phyloP scores from a whole-genome alignment of 2,888 invertebrate species.

The Rhogogaster chlorosoma region DNA sequence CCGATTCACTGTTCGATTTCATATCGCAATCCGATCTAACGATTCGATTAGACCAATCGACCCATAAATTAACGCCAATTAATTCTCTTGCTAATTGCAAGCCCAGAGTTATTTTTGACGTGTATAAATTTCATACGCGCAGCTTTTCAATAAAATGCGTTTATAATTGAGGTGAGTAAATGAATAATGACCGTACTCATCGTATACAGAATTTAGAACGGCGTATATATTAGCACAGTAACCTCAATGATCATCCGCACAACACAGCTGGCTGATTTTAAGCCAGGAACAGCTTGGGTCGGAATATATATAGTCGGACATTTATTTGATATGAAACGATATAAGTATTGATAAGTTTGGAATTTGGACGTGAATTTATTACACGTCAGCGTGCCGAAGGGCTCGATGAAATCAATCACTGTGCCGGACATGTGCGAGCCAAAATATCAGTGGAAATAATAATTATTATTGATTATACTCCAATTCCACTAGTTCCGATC shows the following conservation, averaged over 20 bases:
- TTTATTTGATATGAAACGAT: conserved; percentile 1
- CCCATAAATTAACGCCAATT: background rate
- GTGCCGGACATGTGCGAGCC: background rate
- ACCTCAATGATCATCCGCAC: conserved; percentile 8
- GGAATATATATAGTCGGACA: background rate
- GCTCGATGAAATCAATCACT: background rate
- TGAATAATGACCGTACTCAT: background rate
- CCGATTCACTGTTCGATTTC: background rate
- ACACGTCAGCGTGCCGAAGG: background rate
- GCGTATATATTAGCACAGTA: conserved; percentile 8
- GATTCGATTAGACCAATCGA: background rate
- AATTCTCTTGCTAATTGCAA: too few relatives aligned
- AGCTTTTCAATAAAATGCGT: background rate
- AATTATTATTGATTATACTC: background rate
- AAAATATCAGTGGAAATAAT: background rate
- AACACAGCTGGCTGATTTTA: background rate
- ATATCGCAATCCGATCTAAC: background rate
- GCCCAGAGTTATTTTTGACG: too few relatives aligned
- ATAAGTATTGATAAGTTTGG: background rate
- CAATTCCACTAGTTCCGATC: too few relatives aligned
- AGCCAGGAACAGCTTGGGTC: background rate
- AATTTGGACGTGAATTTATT: background rate
- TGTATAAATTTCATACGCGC: too few relatives aligned
- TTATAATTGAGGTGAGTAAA: background rate
- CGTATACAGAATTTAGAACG: background rate